Conservation (phyloP, 1,140 invertebrate genomes). For the Drosophila pachea region DNA sequence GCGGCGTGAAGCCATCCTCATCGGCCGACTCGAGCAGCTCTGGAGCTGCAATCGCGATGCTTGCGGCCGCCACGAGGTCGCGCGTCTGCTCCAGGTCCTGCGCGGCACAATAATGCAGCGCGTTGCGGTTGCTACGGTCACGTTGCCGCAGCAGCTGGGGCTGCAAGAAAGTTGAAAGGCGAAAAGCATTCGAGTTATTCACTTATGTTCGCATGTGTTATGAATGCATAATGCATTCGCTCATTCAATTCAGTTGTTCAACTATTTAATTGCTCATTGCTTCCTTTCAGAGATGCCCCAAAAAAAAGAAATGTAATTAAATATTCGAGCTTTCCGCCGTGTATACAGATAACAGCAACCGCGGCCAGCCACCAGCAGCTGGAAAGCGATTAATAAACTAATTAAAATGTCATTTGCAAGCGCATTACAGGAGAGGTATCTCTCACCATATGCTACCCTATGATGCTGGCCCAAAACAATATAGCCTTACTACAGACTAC, state of each 20-base stretch:
- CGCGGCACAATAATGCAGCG: constrained; percentile 92
- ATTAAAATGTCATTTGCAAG: constrained; percentile 76
- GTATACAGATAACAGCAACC: constrained; percentile 3
- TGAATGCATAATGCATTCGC: constrained; percentile 7
- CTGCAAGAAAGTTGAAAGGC: constrained; percentile 74
- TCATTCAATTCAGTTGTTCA: constrained; percentile 6
- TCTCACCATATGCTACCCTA: not conserved
- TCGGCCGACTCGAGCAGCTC: constrained; percentile 90
- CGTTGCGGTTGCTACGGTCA: constrained; percentile 91
- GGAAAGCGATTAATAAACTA: constrained; percentile 70
- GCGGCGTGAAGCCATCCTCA: constrained; percentile 94
- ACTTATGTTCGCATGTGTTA: not conserved
- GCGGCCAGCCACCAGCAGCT: not conserved
- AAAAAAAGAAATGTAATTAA: constrained; percentile 3
- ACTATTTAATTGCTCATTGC: not conserved
- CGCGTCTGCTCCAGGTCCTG: constrained; percentile 80
- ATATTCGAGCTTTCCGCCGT: not conserved
- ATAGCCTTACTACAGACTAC: not conserved
- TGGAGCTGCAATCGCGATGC: constrained; percentile 85
- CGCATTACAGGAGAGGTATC: not conserved
- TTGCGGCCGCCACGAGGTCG: constrained; percentile 81
- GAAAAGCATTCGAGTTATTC: constrained; percentile 4
- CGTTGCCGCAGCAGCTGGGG: constrained; percentile 82
- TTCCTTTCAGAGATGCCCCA: not conserved
- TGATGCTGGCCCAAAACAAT: not conserved